Evolutionary conservation across 2,888 invertebrate genomes (phyloP).

Genomic region (Panopea generosa): DNA sequence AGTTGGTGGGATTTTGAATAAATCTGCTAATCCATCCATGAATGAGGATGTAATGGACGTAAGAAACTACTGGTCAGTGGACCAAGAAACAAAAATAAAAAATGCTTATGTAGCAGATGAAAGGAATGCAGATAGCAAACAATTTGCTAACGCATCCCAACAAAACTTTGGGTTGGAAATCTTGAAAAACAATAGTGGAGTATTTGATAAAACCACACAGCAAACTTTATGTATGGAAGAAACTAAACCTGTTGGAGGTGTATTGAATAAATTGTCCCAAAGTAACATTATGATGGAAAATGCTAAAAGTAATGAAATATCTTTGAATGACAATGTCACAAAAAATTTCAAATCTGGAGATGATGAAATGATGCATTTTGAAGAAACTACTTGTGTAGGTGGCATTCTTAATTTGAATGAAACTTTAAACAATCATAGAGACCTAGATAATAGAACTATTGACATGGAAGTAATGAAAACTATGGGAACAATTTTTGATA

Average conservation of each 20-base stretch:
- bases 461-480: conserved; percentile 39
- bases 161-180: too few relatives aligned
- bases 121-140: too few relatives aligned
- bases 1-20: conserved; percentile 4
- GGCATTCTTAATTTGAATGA: conserved; percentile 1
- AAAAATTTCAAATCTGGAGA: conserved; percentile 17
- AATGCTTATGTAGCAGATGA: too few relatives aligned
- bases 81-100: too few relatives aligned
- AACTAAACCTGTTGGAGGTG: conserved; percentile 13
- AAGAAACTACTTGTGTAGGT: conserved; percentile 17
- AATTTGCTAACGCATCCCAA: too few relatives aligned
- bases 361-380: conserved; percentile 9
- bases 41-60: conserved; percentile 34
- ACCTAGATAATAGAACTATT: not conserved
- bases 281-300: too few relatives aligned
- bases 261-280: too few relatives aligned
- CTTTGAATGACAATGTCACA: conserved; percentile 5
- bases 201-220: too few relatives aligned
- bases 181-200: too few relatives aligned
- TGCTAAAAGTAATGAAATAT: too few relatives aligned
- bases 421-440: not conserved
- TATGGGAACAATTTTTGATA: conserved; percentile 16
- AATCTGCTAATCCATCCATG: too few relatives aligned
- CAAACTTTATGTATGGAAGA: not conserved
- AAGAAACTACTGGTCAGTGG: conserved; percentile 30